Percentiles rank a stretch among this genome's conserved stretches.
phyloP scores from a whole-genome alignment of 2,113 vertebrate genomes.

The Lamprotornis superbus region DNA sequence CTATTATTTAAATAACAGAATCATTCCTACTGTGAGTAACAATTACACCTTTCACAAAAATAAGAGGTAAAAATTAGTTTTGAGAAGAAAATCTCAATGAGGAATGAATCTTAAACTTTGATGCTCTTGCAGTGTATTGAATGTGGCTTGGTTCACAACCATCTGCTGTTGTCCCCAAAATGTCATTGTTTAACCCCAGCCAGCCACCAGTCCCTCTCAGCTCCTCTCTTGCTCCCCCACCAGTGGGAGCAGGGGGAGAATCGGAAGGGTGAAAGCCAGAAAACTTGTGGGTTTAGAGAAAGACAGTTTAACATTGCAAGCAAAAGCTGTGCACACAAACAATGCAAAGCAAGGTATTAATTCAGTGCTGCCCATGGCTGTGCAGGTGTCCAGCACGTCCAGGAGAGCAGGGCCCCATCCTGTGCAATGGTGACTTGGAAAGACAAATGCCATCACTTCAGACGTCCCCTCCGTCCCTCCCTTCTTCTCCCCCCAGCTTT shows the following conservation, averaged over 20 bases:
- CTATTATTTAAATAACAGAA: conserved; percentile 17
- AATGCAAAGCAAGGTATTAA: not conserved
- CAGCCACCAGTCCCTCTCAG: not conserved
- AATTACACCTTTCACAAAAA: conserved; percentile 33
- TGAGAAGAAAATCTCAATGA: not conserved
- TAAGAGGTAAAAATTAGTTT: not conserved
- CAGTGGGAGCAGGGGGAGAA: not conserved
- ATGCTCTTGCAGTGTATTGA: not conserved
- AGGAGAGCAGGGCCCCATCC: not conserved
- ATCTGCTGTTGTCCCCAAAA: not conserved
- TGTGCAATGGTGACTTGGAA: rapidly evolving
- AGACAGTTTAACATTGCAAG: not conserved
- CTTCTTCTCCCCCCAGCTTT: not conserved
- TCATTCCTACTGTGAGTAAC: not conserved
- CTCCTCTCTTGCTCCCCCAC: not conserved
- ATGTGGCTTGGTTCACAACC: not conserved
- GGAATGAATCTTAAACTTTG: not conserved
- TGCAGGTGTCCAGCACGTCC: not conserved
- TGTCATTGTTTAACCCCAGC: not conserved
- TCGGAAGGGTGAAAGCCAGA: not conserved
- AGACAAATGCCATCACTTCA: not conserved
- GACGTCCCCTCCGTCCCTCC: rapidly evolving
- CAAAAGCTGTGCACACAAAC: not conserved
- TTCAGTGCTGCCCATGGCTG: not conserved
- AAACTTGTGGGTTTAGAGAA: not conserved